Evolutionary conservation across 1,140 invertebrate species (phyloP), one percentile per base, ranked within the genome.

Genomic region (Medauroidea extradentata): DNA sequence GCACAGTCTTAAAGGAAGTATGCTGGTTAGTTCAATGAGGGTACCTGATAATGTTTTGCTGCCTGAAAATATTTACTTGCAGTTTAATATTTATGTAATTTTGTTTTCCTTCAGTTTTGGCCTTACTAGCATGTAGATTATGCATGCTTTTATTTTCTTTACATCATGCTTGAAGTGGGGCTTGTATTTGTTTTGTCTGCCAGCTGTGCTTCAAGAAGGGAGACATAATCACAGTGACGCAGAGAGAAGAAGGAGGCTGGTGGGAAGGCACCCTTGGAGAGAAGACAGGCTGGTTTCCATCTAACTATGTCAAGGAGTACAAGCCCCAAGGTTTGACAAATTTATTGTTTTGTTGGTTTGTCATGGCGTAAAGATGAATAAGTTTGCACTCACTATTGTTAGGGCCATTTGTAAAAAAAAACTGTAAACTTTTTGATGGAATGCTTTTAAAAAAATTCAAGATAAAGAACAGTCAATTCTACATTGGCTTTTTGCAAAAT

Each of bases 221-320:
- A 49, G 96, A 99, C 77, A 82, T 98, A 48, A 98, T 99, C 60
- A 96, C 94, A 14, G 88, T 99, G 27, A 98, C 95, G 3, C 93
- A 95, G 74, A 76, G 77, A 24, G 89, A 94, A 68, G 88, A 98
- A 72, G 96, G 95, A 48, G 95, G 93, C 24, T 97, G 95, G 85
- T 98, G 96, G 96, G 96, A 99, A 79, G 96, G 95, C 14, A 98
- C 94, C 2, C 77, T 97, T 18, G 85, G 90, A 62, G 94, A 93
- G 51, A 91, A 92, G 73, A 97, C 95, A 61, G 96, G 95, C 65
- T 99, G 96, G 96, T 99, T 99, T 80, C 96, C 96, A 60, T 93
- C 92, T 64, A 96, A 98, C 78, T 98, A 97, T 83, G 94, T 97
- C 18, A 91, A 89, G 69, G 93, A 96, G 73, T 86, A 86, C 69